phyloP scores from a whole-genome alignment of 2,113 vertebrate genomes.

The Copsychus sechellarum region DNA sequence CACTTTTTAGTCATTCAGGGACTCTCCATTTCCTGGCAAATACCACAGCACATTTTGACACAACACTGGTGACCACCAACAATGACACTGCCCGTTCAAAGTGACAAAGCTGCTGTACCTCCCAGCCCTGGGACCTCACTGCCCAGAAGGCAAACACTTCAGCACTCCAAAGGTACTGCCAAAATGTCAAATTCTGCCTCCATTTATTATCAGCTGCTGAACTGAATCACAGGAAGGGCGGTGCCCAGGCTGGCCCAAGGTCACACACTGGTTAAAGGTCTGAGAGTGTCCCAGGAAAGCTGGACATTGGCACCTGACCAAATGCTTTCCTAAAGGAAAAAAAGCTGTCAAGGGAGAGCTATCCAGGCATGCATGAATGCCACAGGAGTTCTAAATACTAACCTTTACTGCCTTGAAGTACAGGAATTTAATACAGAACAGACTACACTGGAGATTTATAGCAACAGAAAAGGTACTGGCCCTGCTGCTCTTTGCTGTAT shows the following conservation, averaged over 20 bases:
- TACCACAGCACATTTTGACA: background rate
- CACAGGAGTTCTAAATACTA: background rate
- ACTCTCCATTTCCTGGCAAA: background rate
- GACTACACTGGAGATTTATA: background rate
- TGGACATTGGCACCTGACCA: background rate
- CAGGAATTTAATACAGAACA: background rate
- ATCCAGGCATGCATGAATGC: background rate
- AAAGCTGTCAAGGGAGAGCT: background rate
- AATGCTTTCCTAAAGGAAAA: background rate
- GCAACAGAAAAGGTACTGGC: background rate
- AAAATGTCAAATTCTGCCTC: background rate
- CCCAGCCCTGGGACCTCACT: background rate
- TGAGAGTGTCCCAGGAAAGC: background rate
- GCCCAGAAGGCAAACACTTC: background rate
- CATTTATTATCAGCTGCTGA: background rate
- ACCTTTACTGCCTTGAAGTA: background rate
- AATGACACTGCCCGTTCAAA: background rate
- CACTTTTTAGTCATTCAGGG: background rate
- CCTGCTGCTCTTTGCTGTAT: background rate
- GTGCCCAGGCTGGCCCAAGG: background rate
- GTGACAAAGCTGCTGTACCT: background rate
- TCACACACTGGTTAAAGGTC: background rate
- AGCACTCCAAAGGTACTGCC: background rate
- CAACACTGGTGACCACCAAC: background rate
- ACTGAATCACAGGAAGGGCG: slow-evolving; percentile 17